Base-by-base conservation (phyloP, 2,797 vertebrate genomes). In the Diplodus puntazzo region DNA sequence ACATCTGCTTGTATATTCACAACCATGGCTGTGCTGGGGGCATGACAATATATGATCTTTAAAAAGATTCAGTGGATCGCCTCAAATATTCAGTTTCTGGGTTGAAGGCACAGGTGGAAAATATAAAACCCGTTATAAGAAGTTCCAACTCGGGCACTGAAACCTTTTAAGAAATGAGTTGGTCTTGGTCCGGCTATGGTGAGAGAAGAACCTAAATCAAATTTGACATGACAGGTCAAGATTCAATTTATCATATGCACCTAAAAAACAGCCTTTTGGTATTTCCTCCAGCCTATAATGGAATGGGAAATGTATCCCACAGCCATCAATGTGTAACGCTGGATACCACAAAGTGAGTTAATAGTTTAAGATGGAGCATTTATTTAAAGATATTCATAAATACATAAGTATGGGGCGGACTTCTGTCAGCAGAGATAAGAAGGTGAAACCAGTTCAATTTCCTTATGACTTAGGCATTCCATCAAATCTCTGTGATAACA, bases 381-480 rank as follows among this genome's bases (percentile, higher is more conserved):
- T 75, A 77, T 75, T 77, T 73, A 68, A 77, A 83, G 53, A 75
- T 21, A 57, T 34, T 23, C 39, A 84, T 86, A 5, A 81, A 86
- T 83, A 74, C 11, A 73, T 79, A 30, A 85, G 79, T 20, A 58
- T 53, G 55, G 69, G 57, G 27, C 69, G 52, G 43, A 76, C 58
- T 60, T 20, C 23, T 61, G 71, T 75, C 9, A 69, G 65, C 48
- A 43, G 52, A 5, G 48, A 4, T 42, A 13, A 45, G 34, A 25
- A 34, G 25, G 25, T 54, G 55, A 69, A 52, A 49, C 23, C 66
- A 64, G 43, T 48, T 55, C 48, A 73, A 71, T 62, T 54, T 55
- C 18, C 4, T 13, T 13, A 25, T 49, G 21, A 10, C 63, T 46
- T 30, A 1, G 9, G 6, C 30, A 68, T 71, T 84, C 39, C 17